Conservation (phyloP, 2,113 vertebrate genomes). For the Talpa occidentalis region DNA sequence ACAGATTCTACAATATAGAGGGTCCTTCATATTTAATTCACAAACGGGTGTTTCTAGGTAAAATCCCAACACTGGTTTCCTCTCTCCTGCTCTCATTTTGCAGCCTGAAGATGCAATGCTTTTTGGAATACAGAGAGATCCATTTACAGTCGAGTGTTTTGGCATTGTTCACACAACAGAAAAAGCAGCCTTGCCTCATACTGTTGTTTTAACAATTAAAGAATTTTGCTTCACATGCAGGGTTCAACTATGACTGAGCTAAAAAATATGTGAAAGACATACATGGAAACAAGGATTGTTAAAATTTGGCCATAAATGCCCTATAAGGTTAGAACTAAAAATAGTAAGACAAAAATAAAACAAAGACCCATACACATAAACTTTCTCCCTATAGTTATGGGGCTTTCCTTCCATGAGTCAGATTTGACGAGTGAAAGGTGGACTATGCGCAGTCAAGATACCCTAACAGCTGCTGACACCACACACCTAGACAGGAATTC, state of each 20-base stretch:
- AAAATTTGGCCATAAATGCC: slow-evolving; percentile 76
- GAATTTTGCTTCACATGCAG: slow-evolving; percentile 80
- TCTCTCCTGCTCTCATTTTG: slow-evolving; percentile 61
- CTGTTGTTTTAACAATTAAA: slow-evolving; percentile 77
- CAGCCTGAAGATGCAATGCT: slow-evolving; percentile 49
- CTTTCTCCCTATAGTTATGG: slow-evolving; percentile 71
- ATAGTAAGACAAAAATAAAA: slow-evolving; percentile 71
- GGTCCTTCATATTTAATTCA: slow-evolving; percentile 16
- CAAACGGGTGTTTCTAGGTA: slow-evolving; percentile 53
- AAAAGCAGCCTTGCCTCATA: slow-evolving; percentile 66
- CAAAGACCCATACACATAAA: slow-evolving; percentile 59
- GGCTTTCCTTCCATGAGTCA: slow-evolving; percentile 59
- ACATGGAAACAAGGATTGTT: slow-evolving; percentile 76
- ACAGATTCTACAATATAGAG: background rate
- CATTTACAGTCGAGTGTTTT: slow-evolving; percentile 59
- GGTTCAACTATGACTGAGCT: slow-evolving; percentile 73
- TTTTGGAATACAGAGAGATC: slow-evolving; percentile 58
- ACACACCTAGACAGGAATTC: slow-evolving; percentile 62
- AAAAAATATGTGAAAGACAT: slow-evolving; percentile 79
- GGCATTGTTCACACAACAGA: slow-evolving; percentile 69
- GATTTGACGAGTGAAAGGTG: slow-evolving; percentile 57
- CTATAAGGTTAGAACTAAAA: slow-evolving; percentile 81
- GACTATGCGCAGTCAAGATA: background rate
- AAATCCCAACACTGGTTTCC: slow-evolving; percentile 53
- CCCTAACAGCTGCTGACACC: slow-evolving; percentile 58